phyloP scores from a whole-genome alignment of 1,140 invertebrate species.

The Drosophila lacteicornis region DNA sequence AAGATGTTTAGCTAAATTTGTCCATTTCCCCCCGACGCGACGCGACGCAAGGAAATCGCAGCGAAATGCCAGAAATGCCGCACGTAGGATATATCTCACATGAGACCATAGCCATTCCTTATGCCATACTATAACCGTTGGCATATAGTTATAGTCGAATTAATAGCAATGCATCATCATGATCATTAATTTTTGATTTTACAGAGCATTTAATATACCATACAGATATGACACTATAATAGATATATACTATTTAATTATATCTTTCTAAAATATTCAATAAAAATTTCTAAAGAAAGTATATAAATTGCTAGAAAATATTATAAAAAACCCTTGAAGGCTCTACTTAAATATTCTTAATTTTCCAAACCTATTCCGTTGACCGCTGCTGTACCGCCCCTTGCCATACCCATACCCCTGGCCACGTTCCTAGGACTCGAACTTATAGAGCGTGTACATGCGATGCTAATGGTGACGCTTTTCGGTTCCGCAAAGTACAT shows the following conservation, averaged over 20 bases:
- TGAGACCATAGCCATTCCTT: constrained; percentile 22
- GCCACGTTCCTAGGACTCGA: constrained; percentile 12
- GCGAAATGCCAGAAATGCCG: constrained; percentile 53
- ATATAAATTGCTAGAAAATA: too few relatives aligned
- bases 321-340: background rate
- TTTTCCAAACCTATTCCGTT: background rate
- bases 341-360: too few relatives aligned
- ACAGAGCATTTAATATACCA: too few relatives aligned
- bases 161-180: background rate
- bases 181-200: too few relatives aligned
- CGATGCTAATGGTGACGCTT: constrained; percentile 63
- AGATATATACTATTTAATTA: too few relatives aligned
- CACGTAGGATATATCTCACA: constrained; percentile 44
- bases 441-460: constrained; percentile 30
- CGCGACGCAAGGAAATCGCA: constrained; percentile 10
- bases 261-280: too few relatives aligned
- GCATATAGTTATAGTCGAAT: background rate
- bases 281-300: too few relatives aligned
- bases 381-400: background rate
- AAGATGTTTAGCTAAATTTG: constrained; percentile 59
- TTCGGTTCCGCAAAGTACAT: constrained; percentile 77
- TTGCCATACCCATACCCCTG: constrained; percentile 3
- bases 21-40: constrained; percentile 25
- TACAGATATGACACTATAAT: too few relatives aligned
- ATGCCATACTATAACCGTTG: background rate